A percentile compares a stretch with the other conserved stretches of the same genome.
These are phyloP conservation scores for Ruditapes philippinarum DNA, from an alignment of 1,140 invertebrate species.

Conservation along the genomic window DNA sequence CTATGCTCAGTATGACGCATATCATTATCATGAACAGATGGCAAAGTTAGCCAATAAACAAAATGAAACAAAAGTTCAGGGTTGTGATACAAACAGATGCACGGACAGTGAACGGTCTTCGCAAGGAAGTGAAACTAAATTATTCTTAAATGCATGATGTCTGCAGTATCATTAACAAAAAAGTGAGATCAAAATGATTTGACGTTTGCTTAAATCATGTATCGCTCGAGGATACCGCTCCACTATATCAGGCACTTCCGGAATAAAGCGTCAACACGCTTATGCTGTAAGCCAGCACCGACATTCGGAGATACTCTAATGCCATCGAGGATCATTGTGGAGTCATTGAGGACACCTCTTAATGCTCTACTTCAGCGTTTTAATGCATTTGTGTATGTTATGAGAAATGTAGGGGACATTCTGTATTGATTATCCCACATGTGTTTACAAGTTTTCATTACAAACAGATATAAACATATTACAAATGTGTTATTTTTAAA, in stretches of 20 bases:
- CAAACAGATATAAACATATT: not conserved
- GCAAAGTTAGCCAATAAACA: slow-evolving; percentile 60
- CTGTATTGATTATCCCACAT: not conserved
- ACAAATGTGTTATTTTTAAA: not conserved
- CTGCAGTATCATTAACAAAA: not conserved
- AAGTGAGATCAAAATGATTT: not conserved
- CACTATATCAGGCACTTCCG: not conserved
- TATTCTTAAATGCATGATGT: slow-evolving; percentile 81
- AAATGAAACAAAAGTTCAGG: slow-evolving; percentile 55
- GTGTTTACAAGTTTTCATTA: not conserved
- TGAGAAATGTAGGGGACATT: not conserved
- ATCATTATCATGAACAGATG: slow-evolving; percentile 75
- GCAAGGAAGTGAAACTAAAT: slow-evolving; percentile 83
- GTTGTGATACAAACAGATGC: slow-evolving; percentile 77
- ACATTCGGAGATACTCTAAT: no score
- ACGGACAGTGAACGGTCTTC: slow-evolving; percentile 84
- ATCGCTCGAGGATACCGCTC: not conserved
- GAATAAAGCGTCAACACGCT: not conserved
- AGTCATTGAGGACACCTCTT: no score
- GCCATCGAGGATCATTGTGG: no score
- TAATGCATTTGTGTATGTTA: not conserved
- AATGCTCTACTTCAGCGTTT: no score
- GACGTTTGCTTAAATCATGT: not conserved
- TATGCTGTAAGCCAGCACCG: no score
- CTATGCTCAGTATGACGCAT: slow-evolving; percentile 74